A percentile compares a stretch with the other conserved stretches of the same genome.
phyloP scores from a whole-genome alignment of 2,888 invertebrate genomes.

The Rhogogaster chlorosoma region DNA sequence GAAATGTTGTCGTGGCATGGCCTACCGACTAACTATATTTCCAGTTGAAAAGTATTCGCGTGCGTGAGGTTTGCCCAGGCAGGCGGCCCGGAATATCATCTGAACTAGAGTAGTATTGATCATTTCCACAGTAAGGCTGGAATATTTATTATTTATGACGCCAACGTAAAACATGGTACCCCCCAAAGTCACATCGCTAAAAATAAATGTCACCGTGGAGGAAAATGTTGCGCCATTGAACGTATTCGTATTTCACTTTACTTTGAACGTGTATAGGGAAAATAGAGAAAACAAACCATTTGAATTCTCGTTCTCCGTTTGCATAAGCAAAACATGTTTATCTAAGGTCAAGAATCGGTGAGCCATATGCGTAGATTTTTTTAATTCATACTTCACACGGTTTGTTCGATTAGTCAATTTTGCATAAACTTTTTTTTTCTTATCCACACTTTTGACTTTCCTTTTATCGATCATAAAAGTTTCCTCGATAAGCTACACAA shows the following conservation, averaged over 20 bases:
- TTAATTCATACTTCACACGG: not conserved
- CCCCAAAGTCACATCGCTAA: conserved; percentile 36
- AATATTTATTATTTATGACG: conserved; percentile 53
- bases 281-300: not conserved
- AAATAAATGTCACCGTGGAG: conserved; percentile 38
- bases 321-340: not conserved
- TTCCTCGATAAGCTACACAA: not conserved
- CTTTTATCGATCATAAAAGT: not conserved
- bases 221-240: conserved; percentile 8
- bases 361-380: not conserved
- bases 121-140: conserved; percentile 50
- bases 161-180: conserved; percentile 34
- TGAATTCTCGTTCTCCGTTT: not conserved
- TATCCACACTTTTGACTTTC: not conserved
- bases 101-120: conserved; percentile 54
- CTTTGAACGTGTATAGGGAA: not conserved
- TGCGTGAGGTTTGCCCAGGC: conserved; percentile 49
- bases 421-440: not conserved
- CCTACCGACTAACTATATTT: conserved; percentile 18
- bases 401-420: not conserved
- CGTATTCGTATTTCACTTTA: conserved; percentile 20
- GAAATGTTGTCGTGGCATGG: not conserved
- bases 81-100: conserved; percentile 51
- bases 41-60: conserved; percentile 32
- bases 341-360: not conserved